phyloP scores from a whole-genome alignment of 2,113 vertebrate species.

The Myotis lucifugus region DNA sequence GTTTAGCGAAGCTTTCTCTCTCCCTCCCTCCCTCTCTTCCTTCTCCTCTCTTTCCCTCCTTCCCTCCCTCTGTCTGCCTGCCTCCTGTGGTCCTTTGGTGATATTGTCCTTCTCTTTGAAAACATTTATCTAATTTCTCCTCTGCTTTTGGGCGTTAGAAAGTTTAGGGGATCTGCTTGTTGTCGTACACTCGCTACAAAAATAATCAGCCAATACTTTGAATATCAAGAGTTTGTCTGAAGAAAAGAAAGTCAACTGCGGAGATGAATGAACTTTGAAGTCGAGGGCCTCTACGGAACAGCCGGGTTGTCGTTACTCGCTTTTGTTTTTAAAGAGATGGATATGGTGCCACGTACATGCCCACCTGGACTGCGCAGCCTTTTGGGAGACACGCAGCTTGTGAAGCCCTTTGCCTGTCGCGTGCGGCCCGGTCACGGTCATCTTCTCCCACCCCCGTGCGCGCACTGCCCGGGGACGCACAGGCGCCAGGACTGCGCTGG shows the following conservation, averaged over 20 bases:
- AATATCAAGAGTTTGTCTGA: conserved; percentile 39
- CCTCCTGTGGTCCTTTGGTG: not conserved
- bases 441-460: not conserved
- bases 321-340: not conserved
- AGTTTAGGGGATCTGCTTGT: not conserved
- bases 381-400: conserved; percentile 34
- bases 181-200: not conserved
- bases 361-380: conserved; percentile 32
- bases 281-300: not conserved
- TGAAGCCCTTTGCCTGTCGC: conserved; percentile 34
- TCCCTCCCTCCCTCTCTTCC: not conserved
- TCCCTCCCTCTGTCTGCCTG: not conserved
- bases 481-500: conserved; percentile 20
- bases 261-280: conserved; percentile 45
- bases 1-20: not conserved
- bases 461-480: not conserved
- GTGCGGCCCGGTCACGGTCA: not conserved
- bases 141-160: conserved; percentile 18
- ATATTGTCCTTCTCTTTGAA: conserved; percentile 31
- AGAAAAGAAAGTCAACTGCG: conserved; percentile 43
- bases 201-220: conserved; percentile 33
- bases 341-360: not conserved
- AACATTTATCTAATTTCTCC: not conserved
- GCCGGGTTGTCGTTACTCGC: not conserved
- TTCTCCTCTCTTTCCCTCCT: not conserved